Conservation (phyloP, 2,797 vertebrate genomes). For the Sus cebifrons region DNA sequence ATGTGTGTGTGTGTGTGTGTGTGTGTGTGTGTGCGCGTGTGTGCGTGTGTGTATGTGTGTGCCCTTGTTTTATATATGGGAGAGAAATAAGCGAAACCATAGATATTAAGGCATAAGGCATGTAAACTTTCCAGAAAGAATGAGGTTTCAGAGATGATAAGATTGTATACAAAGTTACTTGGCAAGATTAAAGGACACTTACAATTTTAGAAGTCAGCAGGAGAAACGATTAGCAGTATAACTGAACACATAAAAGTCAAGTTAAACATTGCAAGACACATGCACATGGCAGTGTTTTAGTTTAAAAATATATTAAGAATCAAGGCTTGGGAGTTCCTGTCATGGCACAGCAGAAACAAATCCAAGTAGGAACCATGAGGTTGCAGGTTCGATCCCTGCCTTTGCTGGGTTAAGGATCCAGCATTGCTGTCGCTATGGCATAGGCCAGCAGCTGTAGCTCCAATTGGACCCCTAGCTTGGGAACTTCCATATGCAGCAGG, state of each 20-base stretch:
- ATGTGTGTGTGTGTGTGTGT: not conserved
- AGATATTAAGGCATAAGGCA: not conserved
- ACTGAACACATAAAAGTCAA: not conserved
- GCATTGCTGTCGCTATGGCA: too few species aligned
- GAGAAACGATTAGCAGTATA: constrained; percentile 25
- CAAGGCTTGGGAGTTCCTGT: not conserved
- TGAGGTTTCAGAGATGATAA: constrained; percentile 35
- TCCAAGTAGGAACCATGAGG: too few species aligned
- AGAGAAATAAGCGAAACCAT: not conserved
- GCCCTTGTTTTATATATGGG: not conserved
- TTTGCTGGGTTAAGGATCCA: too few species aligned
- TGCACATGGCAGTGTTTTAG: not conserved
- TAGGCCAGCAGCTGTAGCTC: too few species aligned
- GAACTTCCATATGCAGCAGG: too few species aligned
- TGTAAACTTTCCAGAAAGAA: not conserved
- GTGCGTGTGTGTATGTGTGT: not conserved
- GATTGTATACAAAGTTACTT: not conserved
- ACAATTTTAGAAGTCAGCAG: not conserved
- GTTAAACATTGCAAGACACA: not conserved
- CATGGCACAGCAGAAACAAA: too few species aligned
- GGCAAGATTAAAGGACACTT: not conserved
- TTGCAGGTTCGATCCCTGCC: too few species aligned
- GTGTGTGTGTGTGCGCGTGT: not conserved
- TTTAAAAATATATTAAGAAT: not conserved
- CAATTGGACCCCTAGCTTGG: too few species aligned